Evolutionary conservation across 1,140 invertebrate species (phyloP), one percentile per base, ranked within the genome.

Genomic region (Apocrypta bakeri): DNA sequence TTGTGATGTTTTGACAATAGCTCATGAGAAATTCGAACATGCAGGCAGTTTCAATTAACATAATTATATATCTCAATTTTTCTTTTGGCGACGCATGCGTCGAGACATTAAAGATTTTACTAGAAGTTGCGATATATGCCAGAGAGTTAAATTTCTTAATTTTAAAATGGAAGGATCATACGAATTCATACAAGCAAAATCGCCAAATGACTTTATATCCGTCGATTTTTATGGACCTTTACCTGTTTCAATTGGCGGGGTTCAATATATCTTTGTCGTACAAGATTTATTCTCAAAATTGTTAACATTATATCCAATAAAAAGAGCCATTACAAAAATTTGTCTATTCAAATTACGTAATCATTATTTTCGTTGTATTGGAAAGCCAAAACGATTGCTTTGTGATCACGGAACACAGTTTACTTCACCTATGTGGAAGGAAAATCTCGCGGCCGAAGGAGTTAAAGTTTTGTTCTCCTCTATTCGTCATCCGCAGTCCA

Each of bases 141-240:
- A 83, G 64, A 72, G 76, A 24, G 29, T 31, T 0, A 79, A 83
- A 64, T 74, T 79, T 37, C 8, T 83, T 11, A 73, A 37, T 27
- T 27, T 37, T 29, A 40, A 42, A 12, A 75, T 78, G 48, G 82
- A 83, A 56, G 82, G 82, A 11, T 37, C 42, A 2, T 80, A 68
- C 64, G 56, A 74, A 29, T 68, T 40, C 4, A 24, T 83, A 8
- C 27, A 61, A 6, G 61, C 82, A 1, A 64, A 61, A 11, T 27
- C 6, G 14, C 81, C 81, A 12, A 82, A 82, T 48, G 63, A 68
- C 11, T 24, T 82, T 1, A 63, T 77, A 4, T 24, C 82, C 0
- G 76, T 79, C 0, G 82, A 83, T 74, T 83, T 79, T 48, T 83
- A 72, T 40, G 82, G 82, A 0, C 82, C 82, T 1, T 29, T 83